phyloP scores from a whole-genome alignment of 2,113 vertebrate genomes.

The Anoura caudifer region DNA sequence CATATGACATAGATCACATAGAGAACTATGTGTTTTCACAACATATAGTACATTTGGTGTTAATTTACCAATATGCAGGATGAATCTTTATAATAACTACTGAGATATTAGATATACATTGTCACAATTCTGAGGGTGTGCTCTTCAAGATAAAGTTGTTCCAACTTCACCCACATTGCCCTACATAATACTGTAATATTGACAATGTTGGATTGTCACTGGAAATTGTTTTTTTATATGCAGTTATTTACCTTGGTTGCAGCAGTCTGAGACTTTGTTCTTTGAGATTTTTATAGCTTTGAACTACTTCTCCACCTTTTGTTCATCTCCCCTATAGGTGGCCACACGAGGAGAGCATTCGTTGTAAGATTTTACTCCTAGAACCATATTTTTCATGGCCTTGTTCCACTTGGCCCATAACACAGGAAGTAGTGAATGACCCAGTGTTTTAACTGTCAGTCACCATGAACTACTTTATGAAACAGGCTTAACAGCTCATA shows the following conservation, averaged over 20 bases:
- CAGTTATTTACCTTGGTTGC: constrained; percentile 34
- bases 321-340: background rate
- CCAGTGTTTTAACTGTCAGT: constrained; percentile 74
- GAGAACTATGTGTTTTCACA: background rate
- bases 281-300: constrained; percentile 42
- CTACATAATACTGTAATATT: background rate
- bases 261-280: background rate
- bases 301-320: constrained; percentile 54
- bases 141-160: background rate
- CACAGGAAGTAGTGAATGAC: constrained; percentile 64
- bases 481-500: constrained; percentile 79
- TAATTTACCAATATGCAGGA: background rate
- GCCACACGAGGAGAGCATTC: constrained; percentile 32
- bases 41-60: background rate
- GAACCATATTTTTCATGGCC: constrained; percentile 56
- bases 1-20: background rate
- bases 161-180: background rate
- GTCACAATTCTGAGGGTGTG: background rate
- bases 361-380: constrained; percentile 27
- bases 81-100: background rate
- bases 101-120: background rate
- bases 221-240: constrained; percentile 46
- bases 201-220: constrained; percentile 33
- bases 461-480: constrained; percentile 66
- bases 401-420: constrained; percentile 62